Percentiles rank a stretch among this genome's conserved stretches.
phyloP scores from a whole-genome alignment of 2,113 vertebrate genomes.

The Brevimyrus niger region DNA sequence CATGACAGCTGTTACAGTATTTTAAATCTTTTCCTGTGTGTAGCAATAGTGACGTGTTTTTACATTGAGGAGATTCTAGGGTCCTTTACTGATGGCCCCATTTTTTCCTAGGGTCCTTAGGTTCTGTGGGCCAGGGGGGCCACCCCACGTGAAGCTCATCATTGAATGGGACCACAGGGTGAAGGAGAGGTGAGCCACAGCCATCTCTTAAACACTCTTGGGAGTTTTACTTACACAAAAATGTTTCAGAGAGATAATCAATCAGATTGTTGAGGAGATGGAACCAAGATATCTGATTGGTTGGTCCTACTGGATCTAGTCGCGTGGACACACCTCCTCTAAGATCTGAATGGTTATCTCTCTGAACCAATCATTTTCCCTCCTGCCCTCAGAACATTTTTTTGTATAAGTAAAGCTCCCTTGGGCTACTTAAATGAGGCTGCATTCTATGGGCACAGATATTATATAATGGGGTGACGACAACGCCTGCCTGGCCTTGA shows the following conservation, averaged over 20 bases:
- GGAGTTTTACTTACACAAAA: too few species aligned
- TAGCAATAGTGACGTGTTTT: background rate
- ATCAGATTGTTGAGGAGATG: too few species aligned
- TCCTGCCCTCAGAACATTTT: too few species aligned
- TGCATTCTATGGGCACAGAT: background rate
- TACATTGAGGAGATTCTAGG: background rate
- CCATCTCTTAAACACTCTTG: background rate
- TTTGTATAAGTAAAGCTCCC: too few species aligned
- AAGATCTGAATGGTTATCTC: too few species aligned
- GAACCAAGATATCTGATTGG: too few species aligned
- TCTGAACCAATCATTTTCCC: too few species aligned
- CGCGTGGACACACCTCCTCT: too few species aligned
- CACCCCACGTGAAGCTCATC: constrained; percentile 79
- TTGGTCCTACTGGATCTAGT: too few species aligned
- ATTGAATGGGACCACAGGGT: constrained; percentile 77
- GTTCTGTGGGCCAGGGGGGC: constrained; percentile 69
- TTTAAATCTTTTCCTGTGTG: background rate
- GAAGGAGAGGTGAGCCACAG: constrained; percentile 76
- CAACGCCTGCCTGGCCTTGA: background rate
- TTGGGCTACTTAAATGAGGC: background rate
- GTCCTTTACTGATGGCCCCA: background rate
- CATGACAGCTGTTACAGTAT: background rate
- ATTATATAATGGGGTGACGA: background rate
- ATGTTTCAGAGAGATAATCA: too few species aligned
- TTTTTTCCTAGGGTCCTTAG: constrained; percentile 67